Percentiles rank a stretch among this genome's conserved stretches.
These are phyloP conservation scores for Agonopterix arenella DNA, from an alignment of 2,888 invertebrate genomes.

Conservation along the genomic window DNA sequence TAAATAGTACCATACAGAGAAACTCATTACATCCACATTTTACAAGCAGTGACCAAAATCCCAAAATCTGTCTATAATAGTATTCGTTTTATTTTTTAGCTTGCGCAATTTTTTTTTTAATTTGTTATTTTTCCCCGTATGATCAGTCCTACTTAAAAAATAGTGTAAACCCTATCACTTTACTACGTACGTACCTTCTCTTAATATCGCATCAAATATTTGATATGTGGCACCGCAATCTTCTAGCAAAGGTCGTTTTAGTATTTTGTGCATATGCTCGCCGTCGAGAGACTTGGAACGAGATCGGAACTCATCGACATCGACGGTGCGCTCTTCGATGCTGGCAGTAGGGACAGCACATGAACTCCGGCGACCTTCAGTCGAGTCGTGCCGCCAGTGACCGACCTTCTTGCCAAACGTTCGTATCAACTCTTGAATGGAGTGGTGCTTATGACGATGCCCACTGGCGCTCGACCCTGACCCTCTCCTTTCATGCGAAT, in stretches of 20 bases:
- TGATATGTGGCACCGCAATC: conserved; percentile 90
- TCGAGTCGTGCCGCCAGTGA: conserved; percentile 79
- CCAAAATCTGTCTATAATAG: no score
- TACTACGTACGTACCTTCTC: conserved; percentile 47
- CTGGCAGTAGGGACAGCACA: conserved; percentile 63
- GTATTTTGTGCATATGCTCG: conserved; percentile 57
- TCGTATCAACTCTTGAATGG: conserved; percentile 86
- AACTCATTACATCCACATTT: no score
- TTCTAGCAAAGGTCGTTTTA: conserved; percentile 69
- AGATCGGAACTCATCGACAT: conserved; percentile 81
- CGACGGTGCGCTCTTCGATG: conserved; percentile 65
- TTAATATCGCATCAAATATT: conserved; percentile 86
- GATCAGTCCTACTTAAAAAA: no score
- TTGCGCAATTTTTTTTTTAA: no score
- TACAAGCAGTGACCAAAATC: no score
- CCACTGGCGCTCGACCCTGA: conserved; percentile 48
- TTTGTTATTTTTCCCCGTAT: no score
- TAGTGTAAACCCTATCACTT: no score
- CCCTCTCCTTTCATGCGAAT: conserved; percentile 42
- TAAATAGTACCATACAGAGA: no score
- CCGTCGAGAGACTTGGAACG: conserved; percentile 88
- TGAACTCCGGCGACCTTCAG: conserved; percentile 64
- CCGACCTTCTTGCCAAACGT: conserved; percentile 86
- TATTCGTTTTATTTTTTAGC: no score
- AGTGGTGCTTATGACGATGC: conserved; percentile 78